Evolutionary conservation across 2,888 invertebrate species (phyloP), one percentile per base, ranked within the genome.

Genomic region (Griposia aprilina): DNA sequence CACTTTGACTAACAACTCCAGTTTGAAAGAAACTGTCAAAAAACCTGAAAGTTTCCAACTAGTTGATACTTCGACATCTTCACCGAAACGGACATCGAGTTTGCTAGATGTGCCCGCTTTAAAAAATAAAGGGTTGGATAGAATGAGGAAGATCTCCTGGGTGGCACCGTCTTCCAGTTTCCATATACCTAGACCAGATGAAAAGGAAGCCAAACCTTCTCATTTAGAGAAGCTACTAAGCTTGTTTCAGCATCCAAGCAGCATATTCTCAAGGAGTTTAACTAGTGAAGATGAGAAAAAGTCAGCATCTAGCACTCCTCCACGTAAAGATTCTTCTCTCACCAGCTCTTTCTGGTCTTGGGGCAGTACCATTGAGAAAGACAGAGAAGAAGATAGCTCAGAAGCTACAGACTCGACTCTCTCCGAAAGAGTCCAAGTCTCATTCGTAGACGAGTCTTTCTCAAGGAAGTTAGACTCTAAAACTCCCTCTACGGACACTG

Each of bases 161-260:
- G 97, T 97, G 23, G 97, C 97, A 7, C 97, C 97, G 1, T 95
- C 97, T 2, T 90, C 96, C 1, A 94, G 96, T 80, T 95, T 96
- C 87, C 94, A 95, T 65, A 91, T 96, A 83, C 94, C 95, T 0
- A 93, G 92, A 80, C 93, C 93, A 3, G 96, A 96, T 13, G 96
- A 96, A 3, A 94, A 94, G 72, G 96, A 96, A 23, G 87, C 91
- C 0, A 97, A 97, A 81, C 97, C 97, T 0, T 97, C 97, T 13
- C 97, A 97, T 90, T 94, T 98, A 72, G 98, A 98, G 83, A 98
- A 97, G 90, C 92, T 98, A 5, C 90, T 98, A 0, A 98, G 97
- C 48, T 89, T 98, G 4, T 98, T 98, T 90, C 97, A 98, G 84
- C 97, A 97, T 90, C 97, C 98, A 0, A 96, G 97, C 71, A 97